A percentile compares a stretch with the other conserved stretches of the same genome.
These are phyloP conservation scores for Drosophila virilis DNA, from an alignment of 1,140 invertebrate genomes.

Conservation along the genomic window DNA sequence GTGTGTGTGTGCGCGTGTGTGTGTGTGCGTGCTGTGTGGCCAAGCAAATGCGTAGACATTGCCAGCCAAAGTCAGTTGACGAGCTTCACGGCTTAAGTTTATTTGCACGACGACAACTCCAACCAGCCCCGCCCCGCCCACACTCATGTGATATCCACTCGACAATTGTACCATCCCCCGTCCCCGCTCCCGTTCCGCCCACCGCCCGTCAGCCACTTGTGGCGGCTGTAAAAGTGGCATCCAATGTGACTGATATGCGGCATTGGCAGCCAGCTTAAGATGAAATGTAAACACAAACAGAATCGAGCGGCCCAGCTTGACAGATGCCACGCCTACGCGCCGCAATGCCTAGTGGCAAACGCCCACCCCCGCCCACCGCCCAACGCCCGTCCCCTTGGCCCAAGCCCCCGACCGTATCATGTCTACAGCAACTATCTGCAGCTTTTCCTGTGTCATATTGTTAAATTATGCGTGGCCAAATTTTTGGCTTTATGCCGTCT, in stretches of 20 bases:
- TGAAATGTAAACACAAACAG: slow-evolving; percentile 78
- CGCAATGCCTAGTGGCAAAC: no score
- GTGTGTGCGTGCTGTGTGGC: neutral
- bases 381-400: no score
- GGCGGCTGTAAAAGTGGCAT: slow-evolving; percentile 62
- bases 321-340: neutral
- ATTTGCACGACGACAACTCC: slow-evolving; percentile 63
- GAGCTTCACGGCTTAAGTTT: slow-evolving; percentile 73
- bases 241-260: slow-evolving; percentile 77
- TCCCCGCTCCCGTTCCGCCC: no score
- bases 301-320: slow-evolving; percentile 1
- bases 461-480: slow-evolving; percentile 67
- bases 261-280: slow-evolving; percentile 65
- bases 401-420: neutral
- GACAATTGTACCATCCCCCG: slow-evolving; percentile 48
- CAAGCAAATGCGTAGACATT: slow-evolving; percentile 25
- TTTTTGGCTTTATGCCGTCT: slow-evolving; percentile 15
- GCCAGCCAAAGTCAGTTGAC: slow-evolving; percentile 70
- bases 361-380: no score
- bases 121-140: neutral
- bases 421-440: neutral
- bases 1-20: neutral
- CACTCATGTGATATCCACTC: slow-evolving; percentile 62
- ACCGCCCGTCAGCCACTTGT: neutral
- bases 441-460: slow-evolving; percentile 29